These are phyloP conservation scores for Coreoperca whiteheadi DNA, from an alignment of 2,113 vertebrate genomes.

Conservation along the genomic window DNA sequence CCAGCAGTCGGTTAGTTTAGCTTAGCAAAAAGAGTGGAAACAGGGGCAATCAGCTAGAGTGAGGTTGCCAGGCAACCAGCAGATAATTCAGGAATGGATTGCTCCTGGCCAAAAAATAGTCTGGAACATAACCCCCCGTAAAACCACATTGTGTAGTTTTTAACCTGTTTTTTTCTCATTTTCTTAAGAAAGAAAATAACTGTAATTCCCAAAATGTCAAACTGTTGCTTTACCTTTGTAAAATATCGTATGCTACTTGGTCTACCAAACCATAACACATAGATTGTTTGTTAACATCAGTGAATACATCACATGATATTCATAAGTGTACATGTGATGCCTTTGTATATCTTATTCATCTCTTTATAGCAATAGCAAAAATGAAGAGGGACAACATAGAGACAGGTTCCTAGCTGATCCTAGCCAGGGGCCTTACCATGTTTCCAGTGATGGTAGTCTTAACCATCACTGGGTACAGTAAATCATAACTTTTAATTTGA, in stretches of 20 bases:
- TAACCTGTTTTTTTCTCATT: too few relatives aligned
- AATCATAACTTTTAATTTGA: constrained; percentile 4
- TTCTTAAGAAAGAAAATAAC: too few relatives aligned
- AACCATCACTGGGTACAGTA: not conserved
- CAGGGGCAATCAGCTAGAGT: not conserved
- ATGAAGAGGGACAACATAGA: not conserved
- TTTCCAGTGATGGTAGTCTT: not conserved
- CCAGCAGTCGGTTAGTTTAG: not conserved
- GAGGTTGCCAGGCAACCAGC: too few relatives aligned
- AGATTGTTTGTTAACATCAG: not conserved
- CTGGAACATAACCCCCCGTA: too few relatives aligned
- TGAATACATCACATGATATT: not conserved
- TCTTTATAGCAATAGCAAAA: not conserved
- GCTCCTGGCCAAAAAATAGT: too few relatives aligned
- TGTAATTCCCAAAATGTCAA: not conserved
- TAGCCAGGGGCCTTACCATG: not conserved
- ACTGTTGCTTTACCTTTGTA: not conserved
- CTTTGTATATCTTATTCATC: not conserved
- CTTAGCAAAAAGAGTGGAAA: not conserved
- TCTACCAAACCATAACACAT: not conserved
- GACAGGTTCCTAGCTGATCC: not conserved
- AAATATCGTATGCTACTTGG: not conserved
- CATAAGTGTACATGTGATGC: not conserved
- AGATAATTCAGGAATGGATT: too few relatives aligned
- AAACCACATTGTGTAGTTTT: too few relatives aligned